Evolutionary conservation across 2,888 invertebrate species (phyloP).

Genomic region (Dasysyrphus tricinctus): DNA sequence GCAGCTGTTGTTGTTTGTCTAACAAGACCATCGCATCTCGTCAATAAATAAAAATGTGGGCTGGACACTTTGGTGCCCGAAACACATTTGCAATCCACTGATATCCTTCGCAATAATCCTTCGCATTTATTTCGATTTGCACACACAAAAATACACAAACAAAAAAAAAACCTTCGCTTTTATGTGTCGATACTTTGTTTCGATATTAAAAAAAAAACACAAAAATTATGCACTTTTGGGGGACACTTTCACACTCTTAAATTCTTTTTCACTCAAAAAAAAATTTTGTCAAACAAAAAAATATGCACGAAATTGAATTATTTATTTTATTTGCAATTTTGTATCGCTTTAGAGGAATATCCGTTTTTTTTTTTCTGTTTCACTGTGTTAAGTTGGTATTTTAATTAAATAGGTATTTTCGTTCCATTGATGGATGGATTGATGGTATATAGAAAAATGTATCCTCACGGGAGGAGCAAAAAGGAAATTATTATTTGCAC

Average conservation of each 20-base stretch:
- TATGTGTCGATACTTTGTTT: constrained; percentile 52
- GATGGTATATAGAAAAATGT: constrained; percentile 37
- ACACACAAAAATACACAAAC: constrained; percentile 1
- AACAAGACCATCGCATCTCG: constrained; percentile 53
- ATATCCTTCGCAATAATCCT: constrained; percentile 72
- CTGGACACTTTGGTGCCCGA: constrained; percentile 52
- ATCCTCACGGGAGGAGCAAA: constrained; percentile 43
- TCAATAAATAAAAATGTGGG: constrained; percentile 28
- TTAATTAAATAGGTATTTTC: constrained; percentile 49
- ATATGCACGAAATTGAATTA: constrained; percentile 54
- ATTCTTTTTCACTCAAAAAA: constrained; percentile 21
- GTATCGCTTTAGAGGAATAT: constrained; percentile 49
- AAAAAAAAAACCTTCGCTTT: constrained; percentile 25
- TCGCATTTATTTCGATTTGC: constrained; percentile 42
- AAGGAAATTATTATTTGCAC: constrained; percentile 45
- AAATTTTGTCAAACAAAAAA: not conserved
- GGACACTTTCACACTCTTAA: constrained; percentile 46
- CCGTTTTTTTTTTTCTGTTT: constrained; percentile 12
- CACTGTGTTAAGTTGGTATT: constrained; percentile 17
- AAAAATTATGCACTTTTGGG: constrained; percentile 35
- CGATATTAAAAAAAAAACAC: not conserved
- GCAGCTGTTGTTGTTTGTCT: constrained; percentile 68
- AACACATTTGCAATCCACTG: constrained; percentile 69
- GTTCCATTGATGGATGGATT: constrained; percentile 29
- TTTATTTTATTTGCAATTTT: constrained; percentile 51